Percentiles rank a stretch among this genome's conserved stretches.
Evolutionary conservation across 2,888 invertebrate genomes (phyloP).

Genomic region (Glyphotaelius pellucidus): DNA sequence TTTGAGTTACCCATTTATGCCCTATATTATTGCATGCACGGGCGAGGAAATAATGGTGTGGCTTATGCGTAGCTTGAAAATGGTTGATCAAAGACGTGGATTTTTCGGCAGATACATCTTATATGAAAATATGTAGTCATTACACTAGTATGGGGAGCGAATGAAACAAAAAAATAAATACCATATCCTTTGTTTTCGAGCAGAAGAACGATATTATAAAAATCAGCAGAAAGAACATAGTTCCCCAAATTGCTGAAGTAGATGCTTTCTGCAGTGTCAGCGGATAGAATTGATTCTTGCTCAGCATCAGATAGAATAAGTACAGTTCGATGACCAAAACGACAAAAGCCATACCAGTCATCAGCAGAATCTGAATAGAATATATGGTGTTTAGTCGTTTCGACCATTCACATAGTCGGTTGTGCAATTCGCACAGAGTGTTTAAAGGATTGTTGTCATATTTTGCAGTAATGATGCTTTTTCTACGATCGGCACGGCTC

Average conservation of each 20-base stretch:
- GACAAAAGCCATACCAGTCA: constrained; percentile 55
- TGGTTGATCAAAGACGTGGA: no score
- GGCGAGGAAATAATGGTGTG: no score
- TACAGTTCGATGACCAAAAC: constrained; percentile 57
- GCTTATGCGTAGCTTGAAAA: no score
- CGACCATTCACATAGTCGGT: constrained; percentile 54
- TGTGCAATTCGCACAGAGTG: constrained; percentile 57
- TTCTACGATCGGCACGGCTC: neutral
- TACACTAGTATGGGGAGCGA: no score
- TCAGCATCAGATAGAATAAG: constrained; percentile 63
- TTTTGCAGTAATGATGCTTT: neutral
- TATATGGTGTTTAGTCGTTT: constrained; percentile 49
- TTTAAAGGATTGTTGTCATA: constrained; percentile 27
- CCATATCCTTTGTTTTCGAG: constrained; percentile 61
- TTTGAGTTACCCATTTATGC: no score
- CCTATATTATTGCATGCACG: no score
- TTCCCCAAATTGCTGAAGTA: constrained; percentile 50
- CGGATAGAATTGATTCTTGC: constrained; percentile 43
- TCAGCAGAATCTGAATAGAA: constrained; percentile 55
- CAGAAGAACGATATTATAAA: constrained; percentile 53
- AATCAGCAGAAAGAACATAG: constrained; percentile 42
- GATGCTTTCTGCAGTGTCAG: constrained; percentile 53
- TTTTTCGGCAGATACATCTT: neutral
- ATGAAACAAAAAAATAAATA: neutral
- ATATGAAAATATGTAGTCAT: neutral